These are phyloP conservation scores for Prolemur simus DNA, from an alignment of 2,113 vertebrate species.

Conservation along the genomic window DNA sequence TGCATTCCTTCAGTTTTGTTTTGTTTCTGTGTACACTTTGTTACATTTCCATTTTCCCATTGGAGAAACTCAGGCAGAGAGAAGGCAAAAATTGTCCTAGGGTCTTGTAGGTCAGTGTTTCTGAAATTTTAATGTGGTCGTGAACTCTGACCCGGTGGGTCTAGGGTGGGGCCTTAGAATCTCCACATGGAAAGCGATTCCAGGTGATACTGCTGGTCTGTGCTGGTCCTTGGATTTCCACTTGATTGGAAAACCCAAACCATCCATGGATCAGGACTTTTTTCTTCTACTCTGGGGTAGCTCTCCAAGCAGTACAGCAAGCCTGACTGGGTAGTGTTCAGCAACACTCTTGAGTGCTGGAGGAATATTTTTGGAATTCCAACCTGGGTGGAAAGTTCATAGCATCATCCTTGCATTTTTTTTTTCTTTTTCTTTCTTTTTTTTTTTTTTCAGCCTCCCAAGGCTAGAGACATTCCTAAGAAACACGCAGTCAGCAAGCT, in stretches of 20 bases:
- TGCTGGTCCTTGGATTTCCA: neutral
- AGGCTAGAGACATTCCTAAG: conserved; percentile 28
- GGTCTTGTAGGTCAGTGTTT: neutral
- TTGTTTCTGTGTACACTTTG: neutral
- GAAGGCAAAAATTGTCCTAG: neutral
- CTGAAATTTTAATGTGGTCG: neutral
- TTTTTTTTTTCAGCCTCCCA: neutral
- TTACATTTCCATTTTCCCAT: neutral
- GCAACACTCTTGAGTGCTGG: neutral
- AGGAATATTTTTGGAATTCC: neutral
- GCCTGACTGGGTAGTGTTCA: neutral
- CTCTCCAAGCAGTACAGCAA: neutral
- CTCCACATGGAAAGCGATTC: neutral
- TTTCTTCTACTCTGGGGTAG: neutral
- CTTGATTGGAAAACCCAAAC: neutral
- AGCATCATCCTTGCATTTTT: neutral
- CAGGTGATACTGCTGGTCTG: neutral
- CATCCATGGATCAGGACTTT: neutral
- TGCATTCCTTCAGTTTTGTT: neutral
- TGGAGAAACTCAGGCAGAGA: neutral
- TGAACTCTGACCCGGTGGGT: neutral
- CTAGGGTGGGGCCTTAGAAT: neutral
- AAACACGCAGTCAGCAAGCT: conserved; percentile 8
- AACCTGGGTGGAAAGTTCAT: conserved; percentile 9
- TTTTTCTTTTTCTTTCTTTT: neutral